Percentiles rank a stretch among this genome's conserved stretches.
Conservation (phyloP, 2,888 invertebrate species). For the Smittia aterrima region DNA sequence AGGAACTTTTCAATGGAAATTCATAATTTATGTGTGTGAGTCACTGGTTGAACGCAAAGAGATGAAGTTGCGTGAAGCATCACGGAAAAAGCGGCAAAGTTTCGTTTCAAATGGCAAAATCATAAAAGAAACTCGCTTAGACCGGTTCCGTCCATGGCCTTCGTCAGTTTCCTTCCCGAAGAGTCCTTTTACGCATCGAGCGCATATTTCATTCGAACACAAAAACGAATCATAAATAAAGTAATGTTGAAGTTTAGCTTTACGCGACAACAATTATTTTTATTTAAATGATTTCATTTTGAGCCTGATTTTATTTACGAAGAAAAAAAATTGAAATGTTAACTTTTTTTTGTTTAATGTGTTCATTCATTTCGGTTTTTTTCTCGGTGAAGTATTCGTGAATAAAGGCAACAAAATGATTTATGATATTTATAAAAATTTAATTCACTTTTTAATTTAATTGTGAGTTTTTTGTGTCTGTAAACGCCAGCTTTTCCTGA, state of each 20-base stretch:
- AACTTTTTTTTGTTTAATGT: constrained; percentile 35
- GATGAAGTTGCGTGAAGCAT: too few species aligned
- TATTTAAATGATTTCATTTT: constrained; percentile 36
- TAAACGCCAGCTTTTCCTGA: constrained; percentile 30
- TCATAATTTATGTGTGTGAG: too few species aligned
- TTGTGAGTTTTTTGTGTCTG: constrained; percentile 31
- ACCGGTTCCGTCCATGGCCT: background rate
- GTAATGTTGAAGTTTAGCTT: constrained; percentile 29
- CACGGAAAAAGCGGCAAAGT: too few species aligned
- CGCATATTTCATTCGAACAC: too few species aligned
- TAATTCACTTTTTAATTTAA: constrained; percentile 29
- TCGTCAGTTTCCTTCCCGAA: background rate
- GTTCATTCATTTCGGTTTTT: constrained; percentile 31
- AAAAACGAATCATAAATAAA: constrained; percentile 30
- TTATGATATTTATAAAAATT: constrained; percentile 37
- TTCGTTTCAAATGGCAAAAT: too few species aligned
- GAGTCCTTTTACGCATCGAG: background rate
- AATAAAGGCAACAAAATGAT: constrained; percentile 25
- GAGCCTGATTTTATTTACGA: too few species aligned
- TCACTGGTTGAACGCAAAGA: too few species aligned
- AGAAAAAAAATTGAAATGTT: constrained; percentile 37
- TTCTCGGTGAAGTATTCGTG: constrained; percentile 11
- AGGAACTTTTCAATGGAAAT: too few species aligned
- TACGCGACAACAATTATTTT: constrained; percentile 38
- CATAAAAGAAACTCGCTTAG: background rate